phyloP scores from a whole-genome alignment of 2,113 vertebrate species.

The Catharus bicknelli region DNA sequence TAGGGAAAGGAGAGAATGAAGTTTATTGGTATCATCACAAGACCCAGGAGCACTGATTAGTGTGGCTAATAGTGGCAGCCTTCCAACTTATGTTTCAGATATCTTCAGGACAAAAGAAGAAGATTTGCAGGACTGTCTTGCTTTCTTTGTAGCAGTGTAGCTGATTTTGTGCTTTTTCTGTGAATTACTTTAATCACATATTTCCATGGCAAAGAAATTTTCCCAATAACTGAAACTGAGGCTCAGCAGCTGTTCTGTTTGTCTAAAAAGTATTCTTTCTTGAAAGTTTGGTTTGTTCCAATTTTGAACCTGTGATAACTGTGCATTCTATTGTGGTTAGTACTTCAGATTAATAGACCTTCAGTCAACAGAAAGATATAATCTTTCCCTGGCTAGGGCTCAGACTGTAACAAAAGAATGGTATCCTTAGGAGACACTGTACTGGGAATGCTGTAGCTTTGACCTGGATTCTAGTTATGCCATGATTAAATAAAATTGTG shows the following conservation, averaged over 20 bases:
- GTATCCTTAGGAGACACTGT: not conserved
- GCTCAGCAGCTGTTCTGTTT: not conserved
- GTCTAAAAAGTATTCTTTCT: not conserved
- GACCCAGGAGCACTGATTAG: not conserved
- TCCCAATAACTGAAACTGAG: not conserved
- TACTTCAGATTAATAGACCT: not conserved
- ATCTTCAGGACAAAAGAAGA: not conserved
- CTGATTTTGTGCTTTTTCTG: not conserved
- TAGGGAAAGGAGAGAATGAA: not conserved
- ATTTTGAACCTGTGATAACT: not conserved
- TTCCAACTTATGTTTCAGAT: not conserved
- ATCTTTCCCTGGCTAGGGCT: not conserved
- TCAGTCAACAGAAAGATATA: not conserved
- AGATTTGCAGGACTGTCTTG: rapidly evolving
- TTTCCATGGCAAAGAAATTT: not conserved
- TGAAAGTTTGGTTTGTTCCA: not conserved
- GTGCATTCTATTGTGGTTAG: not conserved
- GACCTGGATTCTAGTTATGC: not conserved
- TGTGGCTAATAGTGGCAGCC: not conserved
- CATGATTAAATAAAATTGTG: not conserved
- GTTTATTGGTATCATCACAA: not conserved
- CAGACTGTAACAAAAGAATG: not conserved
- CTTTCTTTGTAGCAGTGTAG: not conserved
- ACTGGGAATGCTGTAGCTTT: not conserved
- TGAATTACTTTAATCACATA: not conserved